Percentiles rank a stretch among this genome's conserved stretches.
These are phyloP conservation scores for Hydrocynus forskahlii DNA, from an alignment of 2,797 vertebrate genomes.

Conservation along the genomic window DNA sequence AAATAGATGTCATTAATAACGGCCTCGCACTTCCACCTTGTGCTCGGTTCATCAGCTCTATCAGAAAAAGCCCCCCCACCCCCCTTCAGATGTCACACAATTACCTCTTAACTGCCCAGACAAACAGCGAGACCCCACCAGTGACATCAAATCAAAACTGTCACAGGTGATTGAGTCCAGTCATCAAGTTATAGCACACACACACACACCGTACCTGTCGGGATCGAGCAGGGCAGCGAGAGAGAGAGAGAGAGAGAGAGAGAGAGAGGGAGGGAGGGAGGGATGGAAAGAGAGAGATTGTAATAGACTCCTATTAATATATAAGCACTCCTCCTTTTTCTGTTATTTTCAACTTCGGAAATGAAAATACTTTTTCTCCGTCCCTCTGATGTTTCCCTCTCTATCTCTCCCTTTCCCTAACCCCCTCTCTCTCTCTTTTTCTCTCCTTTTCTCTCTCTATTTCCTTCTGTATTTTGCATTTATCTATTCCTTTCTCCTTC, in stretches of 20 bases:
- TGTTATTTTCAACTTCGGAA: constrained; percentile 9
- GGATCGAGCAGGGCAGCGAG: constrained; percentile 59
- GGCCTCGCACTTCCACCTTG: constrained; percentile 76
- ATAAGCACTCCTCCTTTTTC: constrained; percentile 80
- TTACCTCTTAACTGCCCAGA: constrained; percentile 99
- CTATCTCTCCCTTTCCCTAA: too few relatives aligned
- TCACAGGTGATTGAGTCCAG: constrained; percentile 99
- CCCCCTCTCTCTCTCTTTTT: neutral
- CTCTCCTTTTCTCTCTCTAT: neutral
- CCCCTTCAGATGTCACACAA: constrained; percentile 93
- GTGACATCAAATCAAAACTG: constrained; percentile 98
- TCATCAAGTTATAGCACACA: constrained; percentile 83
- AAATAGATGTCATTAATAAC: constrained; percentile 88
- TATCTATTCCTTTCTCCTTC: neutral
- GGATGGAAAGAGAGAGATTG: constrained; percentile 73
- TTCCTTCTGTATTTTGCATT: too few relatives aligned
- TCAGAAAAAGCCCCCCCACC: constrained; percentile 81
- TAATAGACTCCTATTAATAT: constrained; percentile 97
- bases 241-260: constrained; percentile 59
- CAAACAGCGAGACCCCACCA: constrained; percentile 95
- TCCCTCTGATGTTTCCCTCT: constrained; percentile 38
- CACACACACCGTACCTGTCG: constrained; percentile 34
- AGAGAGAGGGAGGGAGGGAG: constrained; percentile 54
- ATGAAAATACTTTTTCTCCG: constrained; percentile 26
- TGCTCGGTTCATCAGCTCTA: constrained; percentile 77